phyloP scores from a whole-genome alignment of 2,888 invertebrate genomes.

The Aleiodes leptofemur region DNA sequence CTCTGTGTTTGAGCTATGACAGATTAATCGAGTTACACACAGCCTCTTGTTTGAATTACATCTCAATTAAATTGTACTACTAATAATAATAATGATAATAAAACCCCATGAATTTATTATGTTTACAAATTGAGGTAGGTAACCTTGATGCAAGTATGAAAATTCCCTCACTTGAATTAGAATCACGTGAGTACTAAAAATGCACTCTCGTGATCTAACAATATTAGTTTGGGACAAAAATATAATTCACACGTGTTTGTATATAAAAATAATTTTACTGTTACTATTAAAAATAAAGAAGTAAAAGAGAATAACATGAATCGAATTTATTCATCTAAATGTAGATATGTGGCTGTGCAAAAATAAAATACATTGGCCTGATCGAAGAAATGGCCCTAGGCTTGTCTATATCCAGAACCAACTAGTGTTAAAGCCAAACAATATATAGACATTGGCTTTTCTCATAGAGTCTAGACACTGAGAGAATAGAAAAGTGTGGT shows the following conservation, averaged over 20 bases:
- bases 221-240: slow-evolving; percentile 23
- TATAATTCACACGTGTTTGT: slow-evolving; percentile 23
- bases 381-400: slow-evolving; percentile 5
- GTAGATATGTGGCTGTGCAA: slow-evolving; percentile 24
- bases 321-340: background rate
- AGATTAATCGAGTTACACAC: slow-evolving; percentile 9
- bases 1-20: slow-evolving; percentile 34
- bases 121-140: slow-evolving; percentile 16
- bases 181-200: slow-evolving; percentile 42
- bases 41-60: slow-evolving; percentile 20
- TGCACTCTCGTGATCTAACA: slow-evolving; percentile 26
- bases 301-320: background rate
- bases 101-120: background rate
- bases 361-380: slow-evolving; percentile 28
- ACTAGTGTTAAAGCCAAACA: slow-evolving; percentile 31
- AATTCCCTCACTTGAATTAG: slow-evolving; percentile 17
- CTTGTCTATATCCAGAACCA: slow-evolving; percentile 3
- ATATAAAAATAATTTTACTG: slow-evolving; percentile 38
- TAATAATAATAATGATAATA: background rate
- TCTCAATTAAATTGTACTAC: slow-evolving; percentile 16
- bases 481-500: slow-evolving; percentile 26
- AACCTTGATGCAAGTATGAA: background rate
- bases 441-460: slow-evolving; percentile 10
- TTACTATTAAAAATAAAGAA: slow-evolving; percentile 33
- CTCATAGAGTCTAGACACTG: slow-evolving; percentile 38